Percentiles rank a stretch among this genome's conserved stretches.
Evolutionary conservation across 2,113 vertebrate genomes (phyloP).

Genomic region (Pangasianodon gigas): DNA sequence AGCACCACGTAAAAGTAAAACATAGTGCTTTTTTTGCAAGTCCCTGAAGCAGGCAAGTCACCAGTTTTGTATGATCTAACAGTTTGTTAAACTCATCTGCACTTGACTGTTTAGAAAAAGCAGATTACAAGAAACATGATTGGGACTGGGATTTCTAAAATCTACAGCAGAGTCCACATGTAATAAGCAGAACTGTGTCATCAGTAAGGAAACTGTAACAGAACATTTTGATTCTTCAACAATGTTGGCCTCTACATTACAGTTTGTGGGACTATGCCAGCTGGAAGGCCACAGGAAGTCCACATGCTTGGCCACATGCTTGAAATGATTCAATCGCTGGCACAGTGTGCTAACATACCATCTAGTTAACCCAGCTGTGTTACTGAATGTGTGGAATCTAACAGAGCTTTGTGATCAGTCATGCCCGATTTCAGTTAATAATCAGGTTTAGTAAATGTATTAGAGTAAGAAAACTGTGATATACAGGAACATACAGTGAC

Average conservation of each 20-base stretch:
- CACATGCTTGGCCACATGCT: background rate
- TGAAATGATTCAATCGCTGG: background rate
- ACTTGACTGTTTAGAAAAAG: background rate
- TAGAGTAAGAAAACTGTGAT: background rate
- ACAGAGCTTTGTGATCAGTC: background rate
- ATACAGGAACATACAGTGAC: background rate
- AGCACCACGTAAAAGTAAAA: background rate
- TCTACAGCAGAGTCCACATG: background rate
- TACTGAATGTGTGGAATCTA: background rate
- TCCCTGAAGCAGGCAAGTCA: background rate
- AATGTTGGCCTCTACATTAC: background rate
- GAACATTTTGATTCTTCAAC: background rate
- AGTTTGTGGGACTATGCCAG: background rate
- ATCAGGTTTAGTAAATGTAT: background rate
- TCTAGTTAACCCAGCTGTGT: background rate
- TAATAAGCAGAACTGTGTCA: background rate
- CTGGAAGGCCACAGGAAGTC: background rate
- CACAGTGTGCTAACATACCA: background rate
- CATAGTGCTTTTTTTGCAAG: background rate
- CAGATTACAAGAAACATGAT: background rate
- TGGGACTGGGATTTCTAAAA: background rate
- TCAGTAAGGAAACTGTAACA: background rate
- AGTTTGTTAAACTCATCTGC: background rate
- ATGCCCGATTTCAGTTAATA: background rate
- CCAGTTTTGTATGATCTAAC: background rate